phyloP scores from a whole-genome alignment of 2,113 vertebrate genomes.

The Bostrychus sinensis region DNA sequence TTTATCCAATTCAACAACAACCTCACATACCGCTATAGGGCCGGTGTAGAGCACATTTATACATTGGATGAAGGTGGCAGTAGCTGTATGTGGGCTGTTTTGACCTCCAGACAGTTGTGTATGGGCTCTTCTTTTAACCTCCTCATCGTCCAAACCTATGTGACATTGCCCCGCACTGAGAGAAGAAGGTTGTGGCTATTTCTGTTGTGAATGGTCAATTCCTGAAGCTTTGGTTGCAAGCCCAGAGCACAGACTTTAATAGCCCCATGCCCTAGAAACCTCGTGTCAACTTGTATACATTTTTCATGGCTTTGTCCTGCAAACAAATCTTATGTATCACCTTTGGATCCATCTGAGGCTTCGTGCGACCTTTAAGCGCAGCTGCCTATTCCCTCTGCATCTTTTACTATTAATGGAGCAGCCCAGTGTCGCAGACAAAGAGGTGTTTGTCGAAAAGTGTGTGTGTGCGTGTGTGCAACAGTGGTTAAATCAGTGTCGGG shows the following conservation, averaged over 20 bases:
- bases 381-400: conserved; percentile 6
- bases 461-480: conserved; percentile 2
- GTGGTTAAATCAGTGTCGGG: conserved; percentile 36
- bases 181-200: not conserved
- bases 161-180: not conserved
- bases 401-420: conserved; percentile 17
- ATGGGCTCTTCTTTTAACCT: conserved; percentile 4
- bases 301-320: not conserved
- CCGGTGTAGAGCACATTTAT: not conserved
- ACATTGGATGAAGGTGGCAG: conserved; percentile 4
- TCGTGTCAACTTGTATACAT: not conserved
- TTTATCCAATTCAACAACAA: no score
- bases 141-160: not conserved
- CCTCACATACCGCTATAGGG: not conserved
- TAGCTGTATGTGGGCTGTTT: no score
- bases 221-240: conserved; percentile 2
- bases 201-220: conserved; percentile 13
- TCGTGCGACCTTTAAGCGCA: not conserved
- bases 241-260: not conserved
- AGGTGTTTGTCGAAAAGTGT: conserved; percentile 35
- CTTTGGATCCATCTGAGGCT: conserved; percentile 1
- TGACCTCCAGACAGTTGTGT: no score
- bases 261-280: not conserved
- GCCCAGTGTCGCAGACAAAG: conserved; percentile 29
- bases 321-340: not conserved